Conservation (phyloP, 2,888 invertebrate genomes). For the Tigriopus californicus region DNA sequence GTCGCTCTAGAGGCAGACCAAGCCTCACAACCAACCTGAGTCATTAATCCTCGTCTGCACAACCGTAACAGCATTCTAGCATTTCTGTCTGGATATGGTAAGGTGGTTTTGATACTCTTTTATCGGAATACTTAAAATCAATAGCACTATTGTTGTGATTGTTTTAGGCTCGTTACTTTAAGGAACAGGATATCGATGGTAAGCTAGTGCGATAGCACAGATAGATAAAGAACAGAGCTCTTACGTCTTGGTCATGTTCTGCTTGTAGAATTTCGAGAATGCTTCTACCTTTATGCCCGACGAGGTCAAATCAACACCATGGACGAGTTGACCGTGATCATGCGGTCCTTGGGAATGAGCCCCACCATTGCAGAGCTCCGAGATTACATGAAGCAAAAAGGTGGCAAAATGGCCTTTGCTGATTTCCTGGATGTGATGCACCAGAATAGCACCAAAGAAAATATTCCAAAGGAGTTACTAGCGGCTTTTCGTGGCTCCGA, state of each 20-base stretch:
- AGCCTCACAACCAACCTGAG: too few species aligned
- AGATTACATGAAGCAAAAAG: slow-evolving; percentile 53
- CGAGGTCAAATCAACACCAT: slow-evolving; percentile 69
- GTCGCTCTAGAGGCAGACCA: too few species aligned
- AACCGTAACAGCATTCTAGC: too few species aligned
- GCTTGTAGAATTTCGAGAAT: slow-evolving; percentile 74
- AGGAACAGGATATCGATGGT: slow-evolving; percentile 90
- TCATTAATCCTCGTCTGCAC: too few species aligned
- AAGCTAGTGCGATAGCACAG: slow-evolving; percentile 25
- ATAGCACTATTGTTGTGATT: slow-evolving; percentile 19
- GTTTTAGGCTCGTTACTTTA: slow-evolving; percentile 72
- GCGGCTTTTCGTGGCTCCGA: slow-evolving; percentile 80
- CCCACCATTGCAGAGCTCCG: slow-evolving; percentile 79
- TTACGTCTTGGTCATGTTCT: neutral
- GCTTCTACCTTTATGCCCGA: slow-evolving; percentile 80
- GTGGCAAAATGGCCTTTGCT: slow-evolving; percentile 81
- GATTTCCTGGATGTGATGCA: slow-evolving; percentile 91
- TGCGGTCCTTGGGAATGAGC: slow-evolving; percentile 81
- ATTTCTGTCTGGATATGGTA: too few species aligned
- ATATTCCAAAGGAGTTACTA: slow-evolving; percentile 59
- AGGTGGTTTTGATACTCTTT: too few species aligned
- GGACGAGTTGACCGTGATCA: slow-evolving; percentile 78
- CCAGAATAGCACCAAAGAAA: slow-evolving; percentile 58
- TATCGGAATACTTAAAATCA: too few species aligned
- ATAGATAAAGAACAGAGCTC: neutral